Conservation (phyloP, 2,797 vertebrate species). For the Halcyon badia region DNA sequence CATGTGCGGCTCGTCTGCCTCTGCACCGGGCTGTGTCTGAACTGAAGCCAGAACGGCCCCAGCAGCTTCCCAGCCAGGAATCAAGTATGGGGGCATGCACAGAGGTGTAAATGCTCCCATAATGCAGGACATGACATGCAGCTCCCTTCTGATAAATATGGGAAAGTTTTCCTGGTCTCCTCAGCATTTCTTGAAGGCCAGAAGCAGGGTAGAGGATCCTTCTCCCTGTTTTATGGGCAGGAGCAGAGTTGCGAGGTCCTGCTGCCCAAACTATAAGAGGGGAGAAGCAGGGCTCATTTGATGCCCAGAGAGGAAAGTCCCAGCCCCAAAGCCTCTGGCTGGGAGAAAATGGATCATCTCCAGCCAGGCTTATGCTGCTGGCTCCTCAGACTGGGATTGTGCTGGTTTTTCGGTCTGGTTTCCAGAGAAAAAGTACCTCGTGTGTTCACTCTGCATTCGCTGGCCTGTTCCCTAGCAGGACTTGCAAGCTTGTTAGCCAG, state of each 20-base stretch:
- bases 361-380: rapidly evolving
- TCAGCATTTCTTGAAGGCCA: not conserved
- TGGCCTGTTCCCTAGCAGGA: not conserved
- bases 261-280: not conserved
- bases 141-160: not conserved
- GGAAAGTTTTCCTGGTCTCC: not conserved
- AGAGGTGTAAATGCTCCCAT: not conserved
- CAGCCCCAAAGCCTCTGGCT: rapidly evolving
- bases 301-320: not conserved
- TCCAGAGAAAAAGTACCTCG: not conserved
- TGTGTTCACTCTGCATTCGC: rapidly evolving
- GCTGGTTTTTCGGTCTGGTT: not conserved
- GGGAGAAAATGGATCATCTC: not conserved
- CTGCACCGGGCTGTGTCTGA: rapidly evolving
- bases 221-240: not conserved
- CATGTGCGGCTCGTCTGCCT: rapidly evolving
- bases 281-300: not conserved
- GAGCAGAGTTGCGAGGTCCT: not conserved
- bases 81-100: rapidly evolving
- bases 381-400: not conserved
- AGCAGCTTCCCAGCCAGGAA: not conserved
- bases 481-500: not conserved
- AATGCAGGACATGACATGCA: too few species aligned
- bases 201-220: not conserved
- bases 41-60: rapidly evolving